Conservation (phyloP, 2,113 vertebrate genomes). For the Hemichromis elongatus region DNA sequence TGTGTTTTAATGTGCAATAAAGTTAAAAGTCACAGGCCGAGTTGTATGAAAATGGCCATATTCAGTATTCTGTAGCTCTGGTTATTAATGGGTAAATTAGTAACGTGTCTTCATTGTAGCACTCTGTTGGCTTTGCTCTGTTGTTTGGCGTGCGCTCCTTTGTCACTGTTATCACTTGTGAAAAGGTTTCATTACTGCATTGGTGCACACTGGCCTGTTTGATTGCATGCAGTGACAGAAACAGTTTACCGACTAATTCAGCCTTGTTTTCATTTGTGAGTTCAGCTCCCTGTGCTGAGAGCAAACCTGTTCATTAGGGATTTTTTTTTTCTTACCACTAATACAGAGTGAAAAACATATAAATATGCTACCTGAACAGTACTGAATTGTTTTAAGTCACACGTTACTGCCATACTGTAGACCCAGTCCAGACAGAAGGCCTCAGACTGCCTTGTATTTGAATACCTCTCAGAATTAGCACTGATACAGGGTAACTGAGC, state of each 20-base stretch:
- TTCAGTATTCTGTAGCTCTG: neutral
- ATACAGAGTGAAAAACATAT: neutral
- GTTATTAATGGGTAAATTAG: neutral
- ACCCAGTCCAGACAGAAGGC: neutral
- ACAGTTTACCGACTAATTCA: neutral
- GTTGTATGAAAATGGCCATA: neutral
- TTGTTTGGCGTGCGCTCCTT: neutral
- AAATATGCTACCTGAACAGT: neutral
- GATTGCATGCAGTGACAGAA: neutral
- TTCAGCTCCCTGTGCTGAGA: neutral
- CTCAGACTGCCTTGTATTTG: conserved; percentile 17
- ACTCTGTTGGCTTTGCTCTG: neutral
- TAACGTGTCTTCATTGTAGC: neutral
- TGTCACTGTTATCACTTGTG: neutral
- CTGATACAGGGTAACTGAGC: conserved; percentile 47
- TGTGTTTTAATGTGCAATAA: conserved; percentile 35
- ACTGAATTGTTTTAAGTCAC: neutral
- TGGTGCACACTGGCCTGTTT: neutral
- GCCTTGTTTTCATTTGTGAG: neutral
- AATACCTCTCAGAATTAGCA: conserved; percentile 36
- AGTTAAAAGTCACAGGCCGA: neutral
- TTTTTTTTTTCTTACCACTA: neutral
- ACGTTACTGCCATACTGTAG: neutral
- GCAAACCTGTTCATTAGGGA: neutral
- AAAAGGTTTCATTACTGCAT: neutral